Evolutionary conservation across 2,888 invertebrate species (phyloP), one percentile per base, ranked within the genome.

Genomic region (Drosophila algonquin): DNA sequence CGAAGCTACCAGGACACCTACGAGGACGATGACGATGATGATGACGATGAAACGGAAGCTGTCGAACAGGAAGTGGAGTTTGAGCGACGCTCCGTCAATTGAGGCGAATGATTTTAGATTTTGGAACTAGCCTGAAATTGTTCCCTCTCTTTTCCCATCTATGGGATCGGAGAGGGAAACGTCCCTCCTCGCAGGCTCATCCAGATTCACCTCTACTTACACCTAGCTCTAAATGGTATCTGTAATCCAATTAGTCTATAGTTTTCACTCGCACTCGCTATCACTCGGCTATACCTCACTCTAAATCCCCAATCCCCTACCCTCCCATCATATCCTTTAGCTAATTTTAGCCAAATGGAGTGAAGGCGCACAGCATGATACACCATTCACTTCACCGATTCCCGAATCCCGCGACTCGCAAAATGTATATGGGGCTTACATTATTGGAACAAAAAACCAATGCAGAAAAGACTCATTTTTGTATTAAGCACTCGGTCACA

Each of bases 41-140:
- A 73, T 21, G 76, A 24, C 24, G 24, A 71, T 51, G 81, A 83
- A 48, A 50, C 21, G 9, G 46, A 56, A 18, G 68, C 51, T 24
- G 59, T 27, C 10, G 68, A 67, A 2, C 67, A 67, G 27, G 18
- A 45, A 24, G 71, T 74, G 8, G 84, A 89, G 24, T 81, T 77
- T 52, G 90, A 89, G 58, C 81, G 86, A 44, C 90, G 84, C 70
- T 40, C 40, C 2, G 90, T 81, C 76, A 89, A 91, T 75, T 91
- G 55, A 84, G 68, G 68, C 74, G 44, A 59, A 52, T 65, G 58
- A 55, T 73, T 72, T 50, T 40, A 57, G 56, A 46, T 40, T 40
- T 40, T 32, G 50, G 68, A 27, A 47, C 59, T 27, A 5, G 7
- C 35, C 45, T 27, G 69, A 14, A 46, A 35, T 24, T 46, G 52